Percentiles rank a stretch among this genome's conserved stretches.
Conservation (phyloP, 1,140 invertebrate species). For the Drosophila lacertosa region DNA sequence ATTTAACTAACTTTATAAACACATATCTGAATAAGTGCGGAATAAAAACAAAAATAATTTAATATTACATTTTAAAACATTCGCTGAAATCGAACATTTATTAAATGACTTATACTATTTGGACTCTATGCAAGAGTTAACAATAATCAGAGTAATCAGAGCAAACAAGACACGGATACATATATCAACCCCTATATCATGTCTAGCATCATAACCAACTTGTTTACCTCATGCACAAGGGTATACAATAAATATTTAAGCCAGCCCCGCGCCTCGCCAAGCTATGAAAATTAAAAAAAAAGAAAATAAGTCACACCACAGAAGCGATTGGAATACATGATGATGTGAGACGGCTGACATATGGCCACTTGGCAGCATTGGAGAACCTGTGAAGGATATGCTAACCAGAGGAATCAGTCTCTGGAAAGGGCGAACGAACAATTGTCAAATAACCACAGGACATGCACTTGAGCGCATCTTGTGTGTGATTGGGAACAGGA, state of each 20-base stretch:
- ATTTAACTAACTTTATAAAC: no score
- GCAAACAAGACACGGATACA: background rate
- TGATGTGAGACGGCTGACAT: constrained; percentile 58
- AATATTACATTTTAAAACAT: no score
- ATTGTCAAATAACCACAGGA: constrained; percentile 76
- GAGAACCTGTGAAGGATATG: constrained; percentile 59
- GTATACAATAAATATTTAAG: constrained; percentile 1
- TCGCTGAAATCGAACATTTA: no score
- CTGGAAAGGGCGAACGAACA: constrained; percentile 47
- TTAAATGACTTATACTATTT: no score
- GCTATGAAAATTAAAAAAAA: constrained; percentile 10
- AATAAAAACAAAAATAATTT: no score
- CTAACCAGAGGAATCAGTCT: constrained; percentile 45
- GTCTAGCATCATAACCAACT: background rate
- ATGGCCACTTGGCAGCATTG: constrained; percentile 60
- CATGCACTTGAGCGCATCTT: constrained; percentile 73
- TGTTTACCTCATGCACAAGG: constrained; percentile 2
- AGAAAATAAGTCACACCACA: constrained; percentile 41
- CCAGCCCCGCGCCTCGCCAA: background rate
- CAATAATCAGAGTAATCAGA: background rate
- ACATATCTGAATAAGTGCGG: no score
- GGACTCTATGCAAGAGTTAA: no score
- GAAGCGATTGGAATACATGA: constrained; percentile 13
- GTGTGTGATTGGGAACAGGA: constrained; percentile 56
- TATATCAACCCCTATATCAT: background rate